Evolutionary conservation across 2,113 vertebrate species (phyloP).

Genomic region (Cygnus atratus): DNA sequence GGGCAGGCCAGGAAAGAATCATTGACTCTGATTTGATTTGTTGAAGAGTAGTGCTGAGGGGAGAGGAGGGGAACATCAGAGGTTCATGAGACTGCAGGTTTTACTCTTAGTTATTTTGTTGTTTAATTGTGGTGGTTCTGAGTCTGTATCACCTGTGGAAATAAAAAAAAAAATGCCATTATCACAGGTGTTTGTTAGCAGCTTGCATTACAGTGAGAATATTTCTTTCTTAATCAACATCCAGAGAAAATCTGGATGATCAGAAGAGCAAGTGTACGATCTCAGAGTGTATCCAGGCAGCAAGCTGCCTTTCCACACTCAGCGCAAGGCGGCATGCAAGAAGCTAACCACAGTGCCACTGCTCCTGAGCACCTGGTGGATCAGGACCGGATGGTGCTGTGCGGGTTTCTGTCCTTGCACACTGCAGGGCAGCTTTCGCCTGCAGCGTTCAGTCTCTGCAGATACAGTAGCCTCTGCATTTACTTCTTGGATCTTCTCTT

Average conservation of each 20-base stretch:
- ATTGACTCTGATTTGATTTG: not conserved
- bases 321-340: not conserved
- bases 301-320: rapidly evolving
- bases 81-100: not conserved
- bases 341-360: not conserved
- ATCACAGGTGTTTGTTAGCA: not conserved
- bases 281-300: not conserved
- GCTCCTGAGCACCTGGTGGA: not conserved
- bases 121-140: not conserved
- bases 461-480: not conserved
- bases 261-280: not conserved
- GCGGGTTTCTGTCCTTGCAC: not conserved
- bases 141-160: not conserved
- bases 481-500: not conserved
- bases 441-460: not conserved
- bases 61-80: not conserved
- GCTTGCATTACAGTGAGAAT: not conserved
- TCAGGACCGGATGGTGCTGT: rapidly evolving
- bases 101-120: not conserved
- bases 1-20: not conserved
- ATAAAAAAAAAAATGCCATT: not conserved
- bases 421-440: not conserved
- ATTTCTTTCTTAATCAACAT: not conserved
- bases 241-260: not conserved
- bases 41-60: not conserved